Percentiles rank a stretch among this genome's conserved stretches.
These are phyloP conservation scores for Sylvilagus bachmani DNA, from an alignment of 2,113 vertebrate species.

Conservation along the genomic window DNA sequence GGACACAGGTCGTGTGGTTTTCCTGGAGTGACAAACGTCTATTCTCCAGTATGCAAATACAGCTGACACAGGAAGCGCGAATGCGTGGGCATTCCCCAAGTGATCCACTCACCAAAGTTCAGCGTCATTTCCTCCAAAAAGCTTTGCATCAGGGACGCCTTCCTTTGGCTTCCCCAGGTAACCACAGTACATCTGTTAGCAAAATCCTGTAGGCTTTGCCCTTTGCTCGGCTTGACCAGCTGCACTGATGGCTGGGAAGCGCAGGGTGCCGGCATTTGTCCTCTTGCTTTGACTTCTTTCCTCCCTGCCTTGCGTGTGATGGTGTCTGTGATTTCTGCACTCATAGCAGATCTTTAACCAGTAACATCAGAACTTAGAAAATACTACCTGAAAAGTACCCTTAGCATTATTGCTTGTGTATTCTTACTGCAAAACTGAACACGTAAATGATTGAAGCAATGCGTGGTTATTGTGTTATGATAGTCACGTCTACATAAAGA, in stretches of 20 bases:
- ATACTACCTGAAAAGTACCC: background rate
- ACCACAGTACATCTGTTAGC: background rate
- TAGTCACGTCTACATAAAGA: slow-evolving; percentile 41
- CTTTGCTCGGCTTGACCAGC: background rate
- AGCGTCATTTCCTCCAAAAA: background rate
- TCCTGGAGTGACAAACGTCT: background rate
- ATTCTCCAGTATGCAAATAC: background rate
- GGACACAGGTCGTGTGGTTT: background rate
- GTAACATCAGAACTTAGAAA: slow-evolving; percentile 35
- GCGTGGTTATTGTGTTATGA: background rate
- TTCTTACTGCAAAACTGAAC: slow-evolving; percentile 9
- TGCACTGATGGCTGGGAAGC: too few species aligned
- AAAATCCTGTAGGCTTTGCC: background rate
- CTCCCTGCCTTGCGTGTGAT: background rate
- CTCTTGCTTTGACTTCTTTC: background rate
- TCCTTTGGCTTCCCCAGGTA: background rate
- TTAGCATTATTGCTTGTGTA: background rate
- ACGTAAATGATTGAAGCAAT: slow-evolving; percentile 1
- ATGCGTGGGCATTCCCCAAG: background rate
- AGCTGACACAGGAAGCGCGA: background rate
- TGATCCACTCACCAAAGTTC: background rate
- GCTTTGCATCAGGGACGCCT: background rate
- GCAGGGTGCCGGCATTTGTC: background rate
- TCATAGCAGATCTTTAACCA: background rate
- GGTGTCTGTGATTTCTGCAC: background rate